A percentile compares a stretch with the other conserved stretches of the same genome.
Evolutionary conservation across 2,888 invertebrate species (phyloP).

Genomic region (Thereva unica): DNA sequence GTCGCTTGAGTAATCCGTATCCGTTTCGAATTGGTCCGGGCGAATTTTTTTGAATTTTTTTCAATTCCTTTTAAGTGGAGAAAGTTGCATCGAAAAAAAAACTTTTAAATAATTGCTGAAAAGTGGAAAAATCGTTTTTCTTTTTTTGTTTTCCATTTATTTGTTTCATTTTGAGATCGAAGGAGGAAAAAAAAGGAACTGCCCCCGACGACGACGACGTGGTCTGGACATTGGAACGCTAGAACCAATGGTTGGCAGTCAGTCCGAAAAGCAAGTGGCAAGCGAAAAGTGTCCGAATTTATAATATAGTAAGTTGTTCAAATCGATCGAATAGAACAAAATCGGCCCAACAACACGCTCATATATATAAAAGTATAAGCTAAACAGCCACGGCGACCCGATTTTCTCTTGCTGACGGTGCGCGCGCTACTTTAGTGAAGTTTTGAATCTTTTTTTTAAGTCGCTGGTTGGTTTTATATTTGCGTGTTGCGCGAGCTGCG

Average conservation of each 20-base stretch:
- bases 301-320: too few relatives aligned
- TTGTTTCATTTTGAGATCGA: not conserved
- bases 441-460: conserved; percentile 10
- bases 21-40: not conserved
- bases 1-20: conserved; percentile 5
- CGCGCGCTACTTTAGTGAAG: conserved; percentile 30
- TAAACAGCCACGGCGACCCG: conserved; percentile 22
- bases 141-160: conserved; percentile 17
- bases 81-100: conserved; percentile 3
- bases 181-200: not conserved
- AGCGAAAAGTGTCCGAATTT: too few relatives aligned
- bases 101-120: conserved; percentile 10
- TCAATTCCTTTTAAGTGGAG: conserved; percentile 16
- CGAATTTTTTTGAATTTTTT: conserved; percentile 5
- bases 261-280: too few relatives aligned
- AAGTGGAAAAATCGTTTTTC: conserved; percentile 16
- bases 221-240: too few relatives aligned
- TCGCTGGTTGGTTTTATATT: not conserved
- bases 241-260: too few relatives aligned
- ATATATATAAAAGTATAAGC: too few relatives aligned
- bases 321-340: too few relatives aligned
- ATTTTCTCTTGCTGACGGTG: conserved; percentile 36
- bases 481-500: conserved; percentile 28
- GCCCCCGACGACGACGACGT: too few relatives aligned
- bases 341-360: too few relatives aligned